Base-by-base conservation (phyloP, 2,797 vertebrate genomes). In the Coendou prehensilis region DNA sequence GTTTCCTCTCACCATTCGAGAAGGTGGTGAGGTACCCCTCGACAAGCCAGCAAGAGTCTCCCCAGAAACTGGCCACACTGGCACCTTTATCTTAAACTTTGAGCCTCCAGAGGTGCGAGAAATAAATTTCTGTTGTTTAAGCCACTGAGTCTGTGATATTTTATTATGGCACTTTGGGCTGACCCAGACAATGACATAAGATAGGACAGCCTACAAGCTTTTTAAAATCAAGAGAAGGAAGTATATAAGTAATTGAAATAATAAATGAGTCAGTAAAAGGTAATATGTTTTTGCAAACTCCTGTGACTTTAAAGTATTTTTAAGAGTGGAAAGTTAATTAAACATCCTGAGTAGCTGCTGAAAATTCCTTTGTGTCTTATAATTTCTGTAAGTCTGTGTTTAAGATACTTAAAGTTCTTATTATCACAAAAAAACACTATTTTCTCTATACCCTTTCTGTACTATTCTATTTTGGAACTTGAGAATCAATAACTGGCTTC, bases 401-500 rank as follows among this genome's bases (percentile, higher is more conserved):
- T 82, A 61, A 92, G 52, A 52, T 82, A 75, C 37, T 95, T 97
- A 84, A 95, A 78, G 30, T 96, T 91, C 93, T 93, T 94, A 47
- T 81, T 93, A 56, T 61, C 50, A 9, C 56, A 59, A 63, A 93
- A 90, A 79, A 56, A 96, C n/a, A 86, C 56, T 95, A 20, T 96
- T 97, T 91, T 94, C 23, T 96, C 82, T 89, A 9, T 97, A 90
- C 45, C 56, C 83, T 96, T 96, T 78, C 94, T 94, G 71, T 89
- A 83, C 71, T 0, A 0, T 91, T 98, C 95, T 97, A 94, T 98
- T 98, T 97, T 96, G 87, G 79, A 97, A 90, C 93, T n/a, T 0
- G 0, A 92, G 87, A 94, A 97, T 81, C 97, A 95, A 96, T 98
- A 98, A 59, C 63, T 97, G 95, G 79, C 98, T 98, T 97, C 94